Percentiles rank a stretch among this genome's conserved stretches.
Evolutionary conservation across 2,797 vertebrate genomes (phyloP).

Genomic region (Tachyglossus aculeatus): DNA sequence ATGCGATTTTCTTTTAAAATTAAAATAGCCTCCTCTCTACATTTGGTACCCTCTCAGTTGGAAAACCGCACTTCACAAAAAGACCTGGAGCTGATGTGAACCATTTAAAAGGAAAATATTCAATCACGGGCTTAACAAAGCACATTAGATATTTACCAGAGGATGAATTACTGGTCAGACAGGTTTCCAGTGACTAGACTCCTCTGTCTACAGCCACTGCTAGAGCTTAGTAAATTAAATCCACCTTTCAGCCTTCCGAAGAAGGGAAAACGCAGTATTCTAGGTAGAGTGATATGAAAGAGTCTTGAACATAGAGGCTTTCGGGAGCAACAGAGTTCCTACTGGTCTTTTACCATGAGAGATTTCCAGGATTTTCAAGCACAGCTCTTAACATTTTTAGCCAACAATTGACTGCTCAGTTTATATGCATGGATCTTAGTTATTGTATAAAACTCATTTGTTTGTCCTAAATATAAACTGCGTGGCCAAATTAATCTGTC

Average conservation of each 20-base stretch:
- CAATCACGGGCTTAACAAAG: constrained; percentile 4
- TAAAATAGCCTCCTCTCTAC: constrained; percentile 2
- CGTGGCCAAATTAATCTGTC: constrained; percentile 15
- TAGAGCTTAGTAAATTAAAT: background rate
- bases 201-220: background rate
- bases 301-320: background rate
- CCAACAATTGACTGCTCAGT: background rate
- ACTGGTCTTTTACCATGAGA: constrained; percentile 9
- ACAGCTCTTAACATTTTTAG: background rate
- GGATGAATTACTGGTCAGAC: background rate
- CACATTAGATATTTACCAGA: background rate
- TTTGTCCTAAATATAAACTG: constrained; percentile 33
- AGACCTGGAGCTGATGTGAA: too few relatives aligned
- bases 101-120: constrained; percentile 7
- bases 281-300: background rate
- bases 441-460: constrained; percentile 20
- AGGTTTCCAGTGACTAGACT: background rate
- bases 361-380: background rate
- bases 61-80: constrained; percentile 20
- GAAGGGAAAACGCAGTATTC: background rate
- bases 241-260: background rate
- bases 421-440: constrained; percentile 3
- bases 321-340: background rate
- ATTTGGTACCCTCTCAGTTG: background rate
- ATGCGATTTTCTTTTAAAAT: constrained; percentile 18